Evolutionary conservation across 2,797 vertebrate species (phyloP), one percentile per base, ranked within the genome.

Genomic region (Pteropus rufus): DNA sequence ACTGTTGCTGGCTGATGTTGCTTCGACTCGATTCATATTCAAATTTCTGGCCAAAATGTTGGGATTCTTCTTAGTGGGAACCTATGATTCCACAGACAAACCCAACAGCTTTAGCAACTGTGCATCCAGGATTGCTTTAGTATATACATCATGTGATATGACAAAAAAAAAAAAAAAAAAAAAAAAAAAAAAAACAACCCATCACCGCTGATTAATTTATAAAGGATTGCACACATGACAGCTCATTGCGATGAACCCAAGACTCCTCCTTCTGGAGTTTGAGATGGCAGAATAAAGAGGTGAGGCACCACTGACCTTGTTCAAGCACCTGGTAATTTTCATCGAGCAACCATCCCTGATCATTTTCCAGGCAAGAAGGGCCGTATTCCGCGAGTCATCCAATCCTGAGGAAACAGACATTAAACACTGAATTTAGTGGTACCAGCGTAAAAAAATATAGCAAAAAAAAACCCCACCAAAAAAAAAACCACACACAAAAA

Each of bases 381-480:
- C 99, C 54, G 99, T 99, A 75, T 99, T 99, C 77, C 99, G 98
- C 87, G 99, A 98, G 93, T 99, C 99, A 95, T 99, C 99, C 98
- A 99, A 94, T 60, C 99, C 99, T 99, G 94, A 81, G 69, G 85
- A 96, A 96, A 96, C 0, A 89, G 18, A 60, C 52, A 79, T 49
- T 29, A 88, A 96, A 93, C 46, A 92, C 4, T 64, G 39, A 84
- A 62, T 86, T 62, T 39, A 62, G 3, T 77, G 34, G 44, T 39
- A 84, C 52, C 64, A 39, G 7, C 46, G 49, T 65, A 86, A 79
- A 72, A 88, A 97, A 93, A 44, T 64, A 46, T 0, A 67, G 36
- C 2, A 44, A 46, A 91, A 29, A 7, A 83, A 87, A 70, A 15
- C 5, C 24, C 7, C 19, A 90, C 31, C 31, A 89, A 11, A 11